Base-by-base conservation (phyloP, 2,113 vertebrate species). In the Labeo rohita region DNA sequence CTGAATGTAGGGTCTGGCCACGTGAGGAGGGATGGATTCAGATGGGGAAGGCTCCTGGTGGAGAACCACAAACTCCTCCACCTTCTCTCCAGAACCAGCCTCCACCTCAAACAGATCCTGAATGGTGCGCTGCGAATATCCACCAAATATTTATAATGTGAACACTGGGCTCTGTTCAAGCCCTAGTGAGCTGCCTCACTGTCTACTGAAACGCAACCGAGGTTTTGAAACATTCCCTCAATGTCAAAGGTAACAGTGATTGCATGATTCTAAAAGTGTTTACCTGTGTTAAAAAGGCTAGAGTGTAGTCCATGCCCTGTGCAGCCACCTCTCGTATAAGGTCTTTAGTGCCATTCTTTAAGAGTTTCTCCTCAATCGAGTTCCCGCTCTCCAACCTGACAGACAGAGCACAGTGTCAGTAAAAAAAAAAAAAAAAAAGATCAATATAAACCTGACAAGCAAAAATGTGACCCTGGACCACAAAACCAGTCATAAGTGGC, bases 101-200 rank as follows among this genome's bases (percentile, higher is more conserved):
- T 97, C 96, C 86, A 98, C 96, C 90, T 98, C 97, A 94, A 98
- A 98, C 66, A 98, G 94, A 89, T 98, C 97, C 91, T 97, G 97
- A 91, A 98, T 98, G 0, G 97, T 98, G 92, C 97, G 96, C 97
- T 98, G 63, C 28, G 84, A 45, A 76, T 1, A 34, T 11, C 83
- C 74, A 52, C n/a, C 23, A 34, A 12, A 76, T 52, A 52, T 49
- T 34, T 52, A 34, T 9, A 50, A 52, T 76, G 47, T 16, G 47
- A 52, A 18, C 39, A 45, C n/a, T 8, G 13, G 16, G 36, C 16
- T 21, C 15, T 70, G 16, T 72, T 4, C 39, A 21, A 73, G 45
- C 11, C 39, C 39, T 73, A 45, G 18, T 45, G 2, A 45, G 9
- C 70, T 45, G 18, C 16, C 68, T 45, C 68, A 0, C 39, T 45